A percentile compares a stretch with the other conserved stretches of the same genome.
These are phyloP conservation scores for Lomographa bimaculata DNA, from an alignment of 2,888 invertebrate species.

Conservation along the genomic window DNA sequence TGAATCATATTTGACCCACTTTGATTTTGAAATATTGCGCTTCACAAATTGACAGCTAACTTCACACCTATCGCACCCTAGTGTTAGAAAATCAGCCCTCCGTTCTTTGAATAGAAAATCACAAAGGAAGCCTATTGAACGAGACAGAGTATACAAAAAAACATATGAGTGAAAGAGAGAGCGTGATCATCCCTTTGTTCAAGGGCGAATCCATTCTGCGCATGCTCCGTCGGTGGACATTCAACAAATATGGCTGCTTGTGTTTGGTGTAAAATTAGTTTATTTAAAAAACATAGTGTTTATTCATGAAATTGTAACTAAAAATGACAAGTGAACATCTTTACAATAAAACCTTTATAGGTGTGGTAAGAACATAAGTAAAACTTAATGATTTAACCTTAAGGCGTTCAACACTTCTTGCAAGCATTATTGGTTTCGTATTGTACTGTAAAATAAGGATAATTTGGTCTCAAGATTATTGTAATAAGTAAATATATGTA, in stretches of 20 bases:
- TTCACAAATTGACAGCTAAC: constrained; percentile 44
- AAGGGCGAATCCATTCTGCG: constrained; percentile 54
- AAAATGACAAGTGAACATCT: constrained; percentile 7
- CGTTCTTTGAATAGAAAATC: constrained; percentile 55
- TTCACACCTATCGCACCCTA: constrained; percentile 52
- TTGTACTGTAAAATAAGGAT: too few relatives aligned
- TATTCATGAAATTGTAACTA: background rate
- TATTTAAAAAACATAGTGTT: constrained; percentile 17
- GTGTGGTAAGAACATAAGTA: constrained; percentile 4
- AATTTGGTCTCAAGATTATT: too few relatives aligned
- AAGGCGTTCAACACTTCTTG: too few relatives aligned
- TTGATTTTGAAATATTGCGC: constrained; percentile 6
- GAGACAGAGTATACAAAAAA: constrained; percentile 34
- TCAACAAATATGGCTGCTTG: constrained; percentile 73
- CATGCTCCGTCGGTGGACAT: constrained; percentile 64
- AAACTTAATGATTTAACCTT: too few relatives aligned
- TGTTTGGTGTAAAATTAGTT: constrained; percentile 53
- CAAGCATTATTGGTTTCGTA: too few relatives aligned
- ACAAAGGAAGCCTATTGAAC: constrained; percentile 52
- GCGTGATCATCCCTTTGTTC: constrained; percentile 54
- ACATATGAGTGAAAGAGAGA: constrained; percentile 43
- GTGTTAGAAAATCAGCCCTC: constrained; percentile 61
- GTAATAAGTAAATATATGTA: too few relatives aligned
- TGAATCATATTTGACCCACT: too few relatives aligned
- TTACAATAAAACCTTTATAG: too few relatives aligned